A percentile compares a stretch with the other conserved stretches of the same genome.
phyloP scores from a whole-genome alignment of 2,888 invertebrate species.

The Heliconius hortense region DNA sequence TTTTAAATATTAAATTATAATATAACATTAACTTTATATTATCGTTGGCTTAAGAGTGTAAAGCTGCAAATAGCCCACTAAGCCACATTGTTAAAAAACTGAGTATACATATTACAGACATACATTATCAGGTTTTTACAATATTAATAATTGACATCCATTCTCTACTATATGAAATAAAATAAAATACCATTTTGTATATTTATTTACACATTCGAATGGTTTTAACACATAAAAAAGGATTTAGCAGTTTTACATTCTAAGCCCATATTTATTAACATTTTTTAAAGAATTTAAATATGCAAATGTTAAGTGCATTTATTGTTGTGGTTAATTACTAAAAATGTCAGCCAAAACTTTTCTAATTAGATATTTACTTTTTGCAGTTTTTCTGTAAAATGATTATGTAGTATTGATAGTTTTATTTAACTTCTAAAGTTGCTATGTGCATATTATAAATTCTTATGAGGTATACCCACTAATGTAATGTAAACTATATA shows the following conservation, averaged over 20 bases:
- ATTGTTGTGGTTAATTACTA: neutral
- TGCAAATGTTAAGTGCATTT: slow-evolving; percentile 1
- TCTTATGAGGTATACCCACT: neutral
- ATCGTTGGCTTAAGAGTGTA: too few species aligned
- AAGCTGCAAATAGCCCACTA: too few species aligned
- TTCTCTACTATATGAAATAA: too few species aligned
- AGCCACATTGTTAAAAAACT: too few species aligned
- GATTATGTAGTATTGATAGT: neutral
- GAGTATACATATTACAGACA: too few species aligned
- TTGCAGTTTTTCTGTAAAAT: neutral
- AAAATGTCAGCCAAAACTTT: neutral
- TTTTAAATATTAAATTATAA: neutral
- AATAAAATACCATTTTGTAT: too few species aligned
- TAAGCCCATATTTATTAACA: neutral
- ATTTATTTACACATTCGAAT: too few species aligned
- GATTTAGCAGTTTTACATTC: too few species aligned
- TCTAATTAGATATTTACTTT: neutral
- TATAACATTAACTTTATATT: neutral
- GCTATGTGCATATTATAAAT: neutral
- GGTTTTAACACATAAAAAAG: too few species aligned
- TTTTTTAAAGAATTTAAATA: neutral
- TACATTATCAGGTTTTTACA: too few species aligned
- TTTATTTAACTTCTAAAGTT: neutral
- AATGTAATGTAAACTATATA: neutral
- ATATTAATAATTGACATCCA: too few species aligned